These are phyloP conservation scores for Zosterops pallidus DNA, from an alignment of 2,113 vertebrate genomes.

Conservation along the genomic window DNA sequence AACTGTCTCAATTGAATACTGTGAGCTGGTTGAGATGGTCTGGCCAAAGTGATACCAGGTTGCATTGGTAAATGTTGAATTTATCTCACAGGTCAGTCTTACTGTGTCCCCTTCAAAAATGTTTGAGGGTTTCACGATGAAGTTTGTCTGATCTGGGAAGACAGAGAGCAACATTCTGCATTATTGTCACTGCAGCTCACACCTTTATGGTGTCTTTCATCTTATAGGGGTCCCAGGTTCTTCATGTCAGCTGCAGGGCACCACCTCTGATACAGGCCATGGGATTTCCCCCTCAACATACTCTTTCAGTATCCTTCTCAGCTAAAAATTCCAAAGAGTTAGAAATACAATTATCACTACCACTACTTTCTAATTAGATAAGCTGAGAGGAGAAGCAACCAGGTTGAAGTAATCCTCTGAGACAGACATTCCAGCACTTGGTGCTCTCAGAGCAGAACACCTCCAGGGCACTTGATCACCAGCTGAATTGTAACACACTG, in stretches of 20 bases:
- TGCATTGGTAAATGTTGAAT: neutral
- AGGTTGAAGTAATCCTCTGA: neutral
- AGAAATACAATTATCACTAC: neutral
- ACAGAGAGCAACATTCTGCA: neutral
- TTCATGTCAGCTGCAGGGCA: neutral
- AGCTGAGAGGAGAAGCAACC: neutral
- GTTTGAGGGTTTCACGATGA: constrained; percentile 31
- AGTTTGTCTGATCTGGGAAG: constrained; percentile 63
- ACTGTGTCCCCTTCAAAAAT: constrained; percentile 72
- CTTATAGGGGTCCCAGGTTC: neutral
- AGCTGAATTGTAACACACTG: neutral
- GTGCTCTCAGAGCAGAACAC: neutral
- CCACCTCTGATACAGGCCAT: neutral
- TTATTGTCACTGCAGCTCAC: neutral
- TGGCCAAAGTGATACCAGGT: constrained; percentile 38
- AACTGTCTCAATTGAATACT: neutral
- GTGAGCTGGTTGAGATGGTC: neutral
- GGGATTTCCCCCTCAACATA: neutral
- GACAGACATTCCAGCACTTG: neutral
- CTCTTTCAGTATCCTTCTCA: neutral
- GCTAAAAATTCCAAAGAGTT: neutral
- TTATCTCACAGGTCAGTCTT: constrained; percentile 55
- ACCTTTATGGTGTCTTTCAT: neutral
- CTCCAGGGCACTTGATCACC: neutral
- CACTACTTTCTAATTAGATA: neutral